Conservation (phyloP, 2,797 vertebrate genomes). For the Nasua narica region DNA sequence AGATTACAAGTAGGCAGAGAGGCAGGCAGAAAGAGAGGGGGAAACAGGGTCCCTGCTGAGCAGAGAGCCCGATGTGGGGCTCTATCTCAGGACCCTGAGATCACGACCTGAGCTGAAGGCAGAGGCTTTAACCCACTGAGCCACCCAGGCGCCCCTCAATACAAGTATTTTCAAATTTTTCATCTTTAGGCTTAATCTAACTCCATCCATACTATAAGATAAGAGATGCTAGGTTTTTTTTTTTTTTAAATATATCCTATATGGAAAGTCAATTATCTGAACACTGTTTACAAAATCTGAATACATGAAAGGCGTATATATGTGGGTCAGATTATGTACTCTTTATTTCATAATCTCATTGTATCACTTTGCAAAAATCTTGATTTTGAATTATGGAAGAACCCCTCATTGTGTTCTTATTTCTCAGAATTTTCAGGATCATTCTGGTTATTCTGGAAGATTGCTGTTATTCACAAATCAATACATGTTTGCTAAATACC, state of each 20-base stretch:
- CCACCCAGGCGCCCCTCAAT: too few relatives aligned
- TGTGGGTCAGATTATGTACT: neutral
- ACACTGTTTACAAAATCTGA: neutral
- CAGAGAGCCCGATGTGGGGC: too few relatives aligned
- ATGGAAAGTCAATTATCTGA: neutral
- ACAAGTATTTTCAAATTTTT: neutral
- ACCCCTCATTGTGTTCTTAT: neutral
- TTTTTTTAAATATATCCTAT: neutral
- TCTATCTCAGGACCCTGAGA: too few relatives aligned
- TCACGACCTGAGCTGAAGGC: too few relatives aligned
- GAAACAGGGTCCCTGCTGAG: too few relatives aligned
- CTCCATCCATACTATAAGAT: neutral
- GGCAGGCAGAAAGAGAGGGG: too few relatives aligned
- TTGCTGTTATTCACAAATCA: neutral
- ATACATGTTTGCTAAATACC: neutral
- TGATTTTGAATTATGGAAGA: neutral
- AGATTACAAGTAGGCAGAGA: too few relatives aligned
- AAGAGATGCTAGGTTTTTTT: neutral
- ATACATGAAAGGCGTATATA: neutral
- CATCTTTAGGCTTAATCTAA: neutral
- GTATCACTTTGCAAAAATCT: neutral
- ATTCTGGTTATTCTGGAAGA: neutral
- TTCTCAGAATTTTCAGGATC: neutral
- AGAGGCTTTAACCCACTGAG: too few relatives aligned
- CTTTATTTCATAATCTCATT: neutral